These are phyloP conservation scores for Bombus affinis DNA, from an alignment of 1,140 invertebrate species.

Conservation along the genomic window DNA sequence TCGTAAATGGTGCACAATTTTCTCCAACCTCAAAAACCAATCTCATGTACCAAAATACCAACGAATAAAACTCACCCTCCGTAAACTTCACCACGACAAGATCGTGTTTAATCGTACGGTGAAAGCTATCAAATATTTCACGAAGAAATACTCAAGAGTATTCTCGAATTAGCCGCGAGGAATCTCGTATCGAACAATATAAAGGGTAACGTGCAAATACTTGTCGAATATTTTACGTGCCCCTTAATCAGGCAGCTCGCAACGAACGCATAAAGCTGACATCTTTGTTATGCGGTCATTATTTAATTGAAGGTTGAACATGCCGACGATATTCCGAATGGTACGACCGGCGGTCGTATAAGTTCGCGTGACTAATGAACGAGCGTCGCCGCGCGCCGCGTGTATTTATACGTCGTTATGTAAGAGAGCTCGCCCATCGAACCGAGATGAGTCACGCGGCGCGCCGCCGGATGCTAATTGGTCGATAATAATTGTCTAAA, in stretches of 20 bases:
- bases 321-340: background rate
- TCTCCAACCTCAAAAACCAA: too few relatives aligned
- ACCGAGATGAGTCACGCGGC: conserved; percentile 11
- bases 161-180: too few relatives aligned
- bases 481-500: conserved; percentile 43
- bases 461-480: conserved; percentile 38
- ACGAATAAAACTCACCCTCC: too few relatives aligned
- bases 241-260: background rate
- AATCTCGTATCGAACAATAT: background rate
- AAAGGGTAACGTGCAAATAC: background rate
- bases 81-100: too few relatives aligned
- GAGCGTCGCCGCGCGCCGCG: background rate
- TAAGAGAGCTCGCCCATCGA: conserved; percentile 9
- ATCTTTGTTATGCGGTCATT: conserved; percentile 21
- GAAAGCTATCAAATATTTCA: conserved; percentile 12
- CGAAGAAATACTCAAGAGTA: background rate
- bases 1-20: too few relatives aligned
- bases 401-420: conserved; percentile 30
- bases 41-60: too few relatives aligned
- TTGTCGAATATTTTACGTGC: conserved; percentile 2
- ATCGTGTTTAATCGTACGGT: too few relatives aligned
- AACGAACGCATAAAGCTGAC: background rate
- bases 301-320: conserved; percentile 24
- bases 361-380: conserved; percentile 39
- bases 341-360: background rate